Evolutionary conservation across 1,140 invertebrate genomes (phyloP).

Genomic region (Metaphire vulgaris): DNA sequence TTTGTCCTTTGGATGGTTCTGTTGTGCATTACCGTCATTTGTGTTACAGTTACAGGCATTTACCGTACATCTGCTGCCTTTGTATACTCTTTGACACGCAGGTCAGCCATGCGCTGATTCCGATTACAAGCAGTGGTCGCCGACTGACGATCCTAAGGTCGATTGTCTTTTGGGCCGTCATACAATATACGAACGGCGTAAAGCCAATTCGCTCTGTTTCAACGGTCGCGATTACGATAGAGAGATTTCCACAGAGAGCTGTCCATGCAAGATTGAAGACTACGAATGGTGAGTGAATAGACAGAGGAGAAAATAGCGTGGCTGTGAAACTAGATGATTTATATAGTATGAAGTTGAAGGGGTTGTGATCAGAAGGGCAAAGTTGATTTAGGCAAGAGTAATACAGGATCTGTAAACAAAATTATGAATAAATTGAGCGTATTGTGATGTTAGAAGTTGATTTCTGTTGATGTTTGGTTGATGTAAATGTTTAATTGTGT

Average conservation of each 20-base stretch:
- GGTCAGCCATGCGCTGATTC: slow-evolving; percentile 60
- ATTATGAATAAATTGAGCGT: no score
- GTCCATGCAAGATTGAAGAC: slow-evolving; percentile 70
- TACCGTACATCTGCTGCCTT: neutral
- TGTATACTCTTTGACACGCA: slow-evolving; percentile 28
- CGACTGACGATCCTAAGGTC: slow-evolving; percentile 47
- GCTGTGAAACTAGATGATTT: no score
- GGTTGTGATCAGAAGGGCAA: no score
- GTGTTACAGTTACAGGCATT: neutral
- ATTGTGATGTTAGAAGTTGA: no score
- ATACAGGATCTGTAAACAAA: no score
- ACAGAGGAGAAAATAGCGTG: no score
- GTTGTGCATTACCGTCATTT: neutral
- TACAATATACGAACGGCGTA: slow-evolving; percentile 66
- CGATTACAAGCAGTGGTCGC: slow-evolving; percentile 83
- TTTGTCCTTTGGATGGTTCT: neutral
- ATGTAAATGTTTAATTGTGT: slow-evolving; percentile 27
- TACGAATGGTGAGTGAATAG: slow-evolving; percentile 66
- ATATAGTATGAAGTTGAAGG: no score
- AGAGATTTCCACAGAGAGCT: slow-evolving; percentile 63
- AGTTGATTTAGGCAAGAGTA: no score
- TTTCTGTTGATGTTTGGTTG: no score
- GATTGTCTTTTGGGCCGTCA: slow-evolving; percentile 69
- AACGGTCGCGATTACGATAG: slow-evolving; percentile 70
- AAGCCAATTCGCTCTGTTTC: slow-evolving; percentile 67